phyloP scores from a whole-genome alignment of 2,797 vertebrate species.

The Lutjanus campechanus region DNA sequence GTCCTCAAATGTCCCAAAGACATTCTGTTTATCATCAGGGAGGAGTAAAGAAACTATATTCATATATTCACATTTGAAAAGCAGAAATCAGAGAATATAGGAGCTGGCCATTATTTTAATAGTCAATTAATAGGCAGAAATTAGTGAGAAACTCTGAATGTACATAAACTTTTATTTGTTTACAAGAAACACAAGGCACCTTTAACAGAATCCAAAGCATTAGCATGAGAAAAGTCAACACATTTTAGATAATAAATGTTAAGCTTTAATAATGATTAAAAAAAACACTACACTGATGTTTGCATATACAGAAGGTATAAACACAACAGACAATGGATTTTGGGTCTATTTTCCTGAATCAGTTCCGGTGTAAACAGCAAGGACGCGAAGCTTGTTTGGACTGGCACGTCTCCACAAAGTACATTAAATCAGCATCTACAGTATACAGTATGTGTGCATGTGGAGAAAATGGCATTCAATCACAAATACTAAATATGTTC shows the following conservation, averaged over 20 bases:
- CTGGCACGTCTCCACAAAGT: neutral
- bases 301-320: neutral
- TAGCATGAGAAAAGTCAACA: neutral
- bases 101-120: too few species aligned
- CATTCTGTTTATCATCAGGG: too few species aligned
- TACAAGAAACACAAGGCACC: too few species aligned
- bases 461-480: neutral
- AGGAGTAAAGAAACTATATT: too few species aligned
- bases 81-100: too few species aligned
- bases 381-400: slow-evolving; percentile 12
- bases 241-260: slow-evolving; percentile 2
- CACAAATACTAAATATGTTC: neutral
- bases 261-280: slow-evolving; percentile 3
- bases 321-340: slow-evolving; percentile 4
- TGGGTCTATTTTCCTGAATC: neutral
- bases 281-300: neutral
- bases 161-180: too few species aligned
- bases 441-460: neutral
- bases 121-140: too few species aligned
- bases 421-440: neutral
- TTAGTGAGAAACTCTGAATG: too few species aligned
- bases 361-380: neutral
- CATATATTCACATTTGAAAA: too few species aligned
- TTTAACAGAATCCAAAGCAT: neutral
- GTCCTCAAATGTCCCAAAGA: too few species aligned